Evolutionary conservation across 2,888 invertebrate genomes (phyloP), one percentile per base, ranked within the genome.

Genomic region (Petrophora chlorosata): DNA sequence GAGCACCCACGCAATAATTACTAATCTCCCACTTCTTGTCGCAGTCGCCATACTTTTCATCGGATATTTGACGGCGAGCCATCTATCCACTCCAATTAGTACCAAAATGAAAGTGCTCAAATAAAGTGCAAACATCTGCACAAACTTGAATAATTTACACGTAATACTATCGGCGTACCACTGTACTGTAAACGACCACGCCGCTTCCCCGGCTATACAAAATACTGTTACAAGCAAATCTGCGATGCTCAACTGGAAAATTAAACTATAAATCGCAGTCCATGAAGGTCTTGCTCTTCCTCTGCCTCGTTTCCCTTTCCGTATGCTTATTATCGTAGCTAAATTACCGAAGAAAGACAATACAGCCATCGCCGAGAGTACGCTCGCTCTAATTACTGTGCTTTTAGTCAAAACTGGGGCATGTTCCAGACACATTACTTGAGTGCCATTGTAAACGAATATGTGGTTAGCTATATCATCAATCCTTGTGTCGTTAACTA

Each of bases 91-190:
- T 7, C 96, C 96, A 65, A 97, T 96, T 32, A 96, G 90, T 19
- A 96, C 96, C 14, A 96, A 87, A 26, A 96, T 92, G 77, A 95
- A 96, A 0, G 96, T 96, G 51, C 96, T 96, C 55, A 96, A 82
- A 73, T 96, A 95, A 40, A 97, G 85, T 38, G 95, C 94, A 70
- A 96, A 95, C 93, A 96, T 94, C 82, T 96, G 96, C 34, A 94
- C 85, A 61, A 94, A 95, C 78, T 96, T 97, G 67, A 96, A 94
- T 41, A 95, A 60, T 83, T 96, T 96, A 80, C 97, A 97, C 29
- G 92, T 92, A 5, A 92, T 76, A 68, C 95, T 94, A 1, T 95
- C 96, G 8, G 95, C 96, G 33, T 93, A 84, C 96, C 96, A 97
- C 53, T 94, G 93, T 0, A 97, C 95, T 0, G 95, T 94, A 42